Base-by-base conservation (phyloP, 2,888 invertebrate species). In the Smittia aterrima region DNA sequence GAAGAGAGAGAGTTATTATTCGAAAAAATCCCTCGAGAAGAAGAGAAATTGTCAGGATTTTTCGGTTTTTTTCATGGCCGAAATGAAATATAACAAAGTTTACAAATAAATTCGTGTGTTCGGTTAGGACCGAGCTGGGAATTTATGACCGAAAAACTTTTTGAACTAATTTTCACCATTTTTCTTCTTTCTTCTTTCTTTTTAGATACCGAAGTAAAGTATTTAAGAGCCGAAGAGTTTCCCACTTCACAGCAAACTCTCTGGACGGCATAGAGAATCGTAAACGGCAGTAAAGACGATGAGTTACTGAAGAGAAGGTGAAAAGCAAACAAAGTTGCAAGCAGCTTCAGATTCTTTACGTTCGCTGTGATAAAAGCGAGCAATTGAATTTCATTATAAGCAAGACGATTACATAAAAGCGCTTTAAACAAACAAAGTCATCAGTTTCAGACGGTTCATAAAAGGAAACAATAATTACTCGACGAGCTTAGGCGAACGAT, bases 161-260 rank as follows among this genome's bases (percentile, higher is more conserved):
- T 47, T 11, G 16, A 18, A 58, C 58, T 58, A 58, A 58, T 58
- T 58, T 24, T 58, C 18, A 58, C 58, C 58, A 58, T 22, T 58
- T 58, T 58, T 58, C 16, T 13, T 58, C 20, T 11, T 9, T 4
- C 18, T 58, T 47, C 2, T n/a, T 47, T 47, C 47, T 24, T 58
- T 24, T 4, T 18, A 58, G 58, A 47, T 47, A n/a, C n/a, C n/a
- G 53, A 58, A 58, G n/a, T 13, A 47, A 47, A 13, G 47, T 11
- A 47, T 13, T 47, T 47, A 47, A 47, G 47, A 47, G 47, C 16
- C 16, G 16, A 58, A 58, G n/a, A 47, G n/a, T 47, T 47, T 47
- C 53, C 53, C 53, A 47, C 53, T 18, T 4, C 6, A 6, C 58
- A 9, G 53, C 6, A 4, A 53, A 38, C 38, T 4, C 38, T 38